Evolutionary conservation across 2,113 vertebrate genomes (phyloP), one percentile per base, ranked within the genome.

Genomic region (Entosphenus tridentatus): DNA sequence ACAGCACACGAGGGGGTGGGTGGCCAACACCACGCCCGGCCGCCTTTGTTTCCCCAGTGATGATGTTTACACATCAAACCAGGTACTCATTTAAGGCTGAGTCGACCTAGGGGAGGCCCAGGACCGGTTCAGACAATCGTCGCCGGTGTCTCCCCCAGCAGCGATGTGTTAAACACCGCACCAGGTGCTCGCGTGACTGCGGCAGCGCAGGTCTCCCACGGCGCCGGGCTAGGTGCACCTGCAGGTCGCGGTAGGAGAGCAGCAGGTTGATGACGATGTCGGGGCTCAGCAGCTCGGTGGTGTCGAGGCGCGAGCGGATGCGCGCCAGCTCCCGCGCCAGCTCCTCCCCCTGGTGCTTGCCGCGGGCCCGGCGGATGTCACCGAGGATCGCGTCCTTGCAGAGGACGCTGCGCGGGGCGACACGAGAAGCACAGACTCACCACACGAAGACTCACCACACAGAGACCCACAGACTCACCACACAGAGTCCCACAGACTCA

Each of bases 211-310:
- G 21, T 9, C 2, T 21, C 8, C 9, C 8, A 2, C 62, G 2
- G 21, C 2, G 21, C 21, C n/a, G 62, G n/a, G 62, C 10, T n/a
- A 65, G 39, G 68, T 67, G 55, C 79, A 93, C 89, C 85, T 89
- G 87, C 13, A 85, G 78, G 1, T 95, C 88, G 0, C 89, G 81
- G 78, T 91, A 95, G 71, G 84, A 87, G 11, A 92, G 77, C 67
- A 95, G 75, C 58, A 95, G 80, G 76, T 84, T 91, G 78, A 89
- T 83, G 73, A 95, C 75, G 2, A 95, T 86, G 70, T 95, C 89
- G 0, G 85, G 83, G 62, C 82, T 88, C 71, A 95, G 82, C 71
- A 89, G 80, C 75, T 92, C 89, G n/a, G 91, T 79, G 0, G 83
- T 87, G 76, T 95, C 88, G 75, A 95, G 79, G 7, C 87, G 81